phyloP scores from a whole-genome alignment of 2,797 vertebrate species.

The Liasis olivaceus region DNA sequence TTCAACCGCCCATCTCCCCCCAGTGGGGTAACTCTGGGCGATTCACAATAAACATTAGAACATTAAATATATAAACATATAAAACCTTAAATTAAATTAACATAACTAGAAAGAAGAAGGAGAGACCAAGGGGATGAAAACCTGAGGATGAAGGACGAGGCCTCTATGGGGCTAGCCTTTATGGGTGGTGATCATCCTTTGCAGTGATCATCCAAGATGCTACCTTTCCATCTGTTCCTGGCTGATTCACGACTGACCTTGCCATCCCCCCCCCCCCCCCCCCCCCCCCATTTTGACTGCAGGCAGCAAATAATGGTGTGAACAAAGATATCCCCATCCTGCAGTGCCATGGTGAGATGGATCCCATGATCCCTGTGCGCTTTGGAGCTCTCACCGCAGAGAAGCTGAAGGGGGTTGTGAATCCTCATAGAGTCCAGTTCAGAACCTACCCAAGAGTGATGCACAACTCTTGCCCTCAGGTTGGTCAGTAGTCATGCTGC shows the following conservation, averaged over 20 bases:
- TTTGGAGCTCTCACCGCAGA: conserved; percentile 89
- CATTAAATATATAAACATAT: too few relatives aligned
- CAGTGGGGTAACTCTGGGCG: too few relatives aligned
- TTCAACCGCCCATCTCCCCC: too few relatives aligned
- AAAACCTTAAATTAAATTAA: too few relatives aligned
- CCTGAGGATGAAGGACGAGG: too few relatives aligned
- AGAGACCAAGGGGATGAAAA: too few relatives aligned
- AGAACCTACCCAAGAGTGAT: conserved; percentile 86
- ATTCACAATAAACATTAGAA: too few relatives aligned
- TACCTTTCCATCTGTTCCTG: neutral
- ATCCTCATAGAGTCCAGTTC: conserved; percentile 86
- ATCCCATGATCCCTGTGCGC: conserved; percentile 88
- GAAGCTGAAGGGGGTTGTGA: conserved; percentile 87
- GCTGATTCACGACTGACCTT: neutral
- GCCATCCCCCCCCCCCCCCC: too few relatives aligned
- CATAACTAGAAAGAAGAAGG: too few relatives aligned
- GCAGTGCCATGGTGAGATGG: conserved; percentile 94
- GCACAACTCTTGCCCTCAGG: conserved; percentile 92
- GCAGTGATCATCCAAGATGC: neutral
- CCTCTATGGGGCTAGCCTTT: too few relatives aligned
- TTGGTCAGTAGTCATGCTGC: conserved; percentile 58
- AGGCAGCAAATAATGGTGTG: conserved; percentile 77
- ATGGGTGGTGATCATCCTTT: too few relatives aligned
- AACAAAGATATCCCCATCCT: conserved; percentile 90
- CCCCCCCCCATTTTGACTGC: neutral